Conservation (phyloP, 2,113 vertebrate species). For the Cichladusa arquata region DNA sequence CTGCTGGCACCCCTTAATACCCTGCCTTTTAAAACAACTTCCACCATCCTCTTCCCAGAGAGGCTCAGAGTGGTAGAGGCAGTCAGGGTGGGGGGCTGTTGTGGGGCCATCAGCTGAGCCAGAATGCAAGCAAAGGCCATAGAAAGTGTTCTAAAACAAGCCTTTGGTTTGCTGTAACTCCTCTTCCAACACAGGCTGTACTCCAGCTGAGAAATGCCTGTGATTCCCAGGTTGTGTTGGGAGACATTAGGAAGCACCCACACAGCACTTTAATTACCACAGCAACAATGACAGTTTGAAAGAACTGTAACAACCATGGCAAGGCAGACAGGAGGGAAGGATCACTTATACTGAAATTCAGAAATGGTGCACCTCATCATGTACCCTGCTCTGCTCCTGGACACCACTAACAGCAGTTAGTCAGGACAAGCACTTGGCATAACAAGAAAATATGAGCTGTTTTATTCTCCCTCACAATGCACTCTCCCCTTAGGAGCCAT, state of each 20-base stretch:
- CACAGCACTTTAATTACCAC: conserved; percentile 12
- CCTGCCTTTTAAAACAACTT: not conserved
- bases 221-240: not conserved
- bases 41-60: accelerated
- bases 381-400: not conserved
- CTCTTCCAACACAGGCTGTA: not conserved
- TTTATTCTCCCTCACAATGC: conserved; percentile 27
- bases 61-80: not conserved
- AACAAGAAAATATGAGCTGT: not conserved
- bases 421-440: not conserved
- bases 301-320: not conserved
- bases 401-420: not conserved
- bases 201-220: not conserved
- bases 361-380: not conserved
- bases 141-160: not conserved
- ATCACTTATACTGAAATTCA: conserved; percentile 11
- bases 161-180: not conserved
- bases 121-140: not conserved
- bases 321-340: conserved; percentile 11
- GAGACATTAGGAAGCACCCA: not conserved
- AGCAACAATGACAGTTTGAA: conserved; percentile 1
- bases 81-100: not conserved
- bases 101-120: not conserved
- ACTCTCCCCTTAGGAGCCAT: not conserved
- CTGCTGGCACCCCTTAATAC: not conserved